Base-by-base conservation (phyloP, 2,113 vertebrate genomes). In the Oceanodroma tethys region DNA sequence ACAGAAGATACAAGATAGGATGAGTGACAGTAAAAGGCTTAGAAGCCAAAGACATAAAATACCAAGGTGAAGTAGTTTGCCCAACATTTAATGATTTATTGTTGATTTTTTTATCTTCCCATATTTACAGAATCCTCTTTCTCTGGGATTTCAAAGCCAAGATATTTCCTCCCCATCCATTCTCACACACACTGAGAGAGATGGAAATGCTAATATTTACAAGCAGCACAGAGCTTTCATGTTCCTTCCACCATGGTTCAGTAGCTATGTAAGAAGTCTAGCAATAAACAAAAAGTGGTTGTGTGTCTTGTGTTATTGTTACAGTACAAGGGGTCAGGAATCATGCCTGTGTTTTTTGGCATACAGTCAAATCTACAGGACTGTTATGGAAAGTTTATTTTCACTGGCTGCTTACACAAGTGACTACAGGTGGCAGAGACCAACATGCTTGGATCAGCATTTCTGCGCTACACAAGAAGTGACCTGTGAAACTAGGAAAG, bases 401-500 rank as follows among this genome's bases (percentile, higher is more conserved):
- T 97, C 88, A 58, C 93, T 97, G 96, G 95, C 96, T 93, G 94
- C 96, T 95, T 95, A 94, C 68, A 90, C 26, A 23, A 97, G 86
- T 86, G 90, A 96, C 96, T 96, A 94, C 96, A 98, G 97, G 97
- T 98, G 95, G 97, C 93, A 95, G 60, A 90, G 48, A 93, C 89
- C 67, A 95, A 91, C 6, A 5, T 0, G n/a, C 95, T 95, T 89
- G 80, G 71, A 93, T 97, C 95, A 96, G 96, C 91, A 95, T 79
- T 96, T 91, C 76, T 95, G 40, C 6, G 2, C 62, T 86, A 59
- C 50, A 92, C 47, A 88, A 81, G 86, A 96, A 91, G 34, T n/a
- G 71, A 96, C 43, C 73, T 78, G 58, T 74, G 88, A 72, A 91
- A 93, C 55, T 12, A 89, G 26, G 25, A 90, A 95, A 91, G 65